phyloP scores from a whole-genome alignment of 1,140 invertebrate species.

The Elymnias hypermnestra region DNA sequence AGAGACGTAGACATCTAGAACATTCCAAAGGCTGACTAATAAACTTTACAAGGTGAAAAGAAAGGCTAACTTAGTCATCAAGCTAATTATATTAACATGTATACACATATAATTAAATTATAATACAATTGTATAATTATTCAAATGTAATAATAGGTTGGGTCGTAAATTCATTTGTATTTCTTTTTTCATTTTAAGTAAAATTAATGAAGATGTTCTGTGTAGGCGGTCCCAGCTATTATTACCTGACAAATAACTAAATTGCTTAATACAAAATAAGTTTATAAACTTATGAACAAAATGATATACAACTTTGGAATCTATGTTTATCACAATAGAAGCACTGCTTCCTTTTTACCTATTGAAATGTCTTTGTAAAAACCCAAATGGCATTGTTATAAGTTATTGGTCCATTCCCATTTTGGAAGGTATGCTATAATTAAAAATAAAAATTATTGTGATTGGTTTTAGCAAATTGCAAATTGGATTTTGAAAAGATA shows the following conservation, averaged over 20 bases:
- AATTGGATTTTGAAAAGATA: conserved; percentile 38
- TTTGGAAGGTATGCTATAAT: conserved; percentile 17
- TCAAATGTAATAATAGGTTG: neutral
- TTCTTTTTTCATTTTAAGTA: conserved; percentile 8
- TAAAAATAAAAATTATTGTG: conserved; percentile 69
- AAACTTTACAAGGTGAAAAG: too few relatives aligned
- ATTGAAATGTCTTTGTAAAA: conserved; percentile 15
- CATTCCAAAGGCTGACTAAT: too few relatives aligned
- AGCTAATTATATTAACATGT: too few relatives aligned
- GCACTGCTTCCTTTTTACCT: neutral
- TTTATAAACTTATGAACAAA: neutral
- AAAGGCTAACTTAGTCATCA: too few relatives aligned
- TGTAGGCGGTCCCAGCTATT: conserved; percentile 36
- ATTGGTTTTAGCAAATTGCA: conserved; percentile 69
- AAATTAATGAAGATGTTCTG: conserved; percentile 31
- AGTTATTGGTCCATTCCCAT: conserved; percentile 11
- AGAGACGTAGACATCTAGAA: too few relatives aligned
- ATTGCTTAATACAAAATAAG: conserved; percentile 33
- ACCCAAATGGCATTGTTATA: conserved; percentile 23
- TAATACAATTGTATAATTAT: too few relatives aligned
- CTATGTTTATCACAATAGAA: conserved; percentile 9
- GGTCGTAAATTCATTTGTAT: conserved; percentile 11
- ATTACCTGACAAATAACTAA: conserved; percentile 53
- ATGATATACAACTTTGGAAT: conserved; percentile 13
- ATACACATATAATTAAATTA: too few relatives aligned